Percentiles rank a stretch among this genome's conserved stretches.
phyloP scores from a whole-genome alignment of 1,140 invertebrate species.

The Uloborus diversus region DNA sequence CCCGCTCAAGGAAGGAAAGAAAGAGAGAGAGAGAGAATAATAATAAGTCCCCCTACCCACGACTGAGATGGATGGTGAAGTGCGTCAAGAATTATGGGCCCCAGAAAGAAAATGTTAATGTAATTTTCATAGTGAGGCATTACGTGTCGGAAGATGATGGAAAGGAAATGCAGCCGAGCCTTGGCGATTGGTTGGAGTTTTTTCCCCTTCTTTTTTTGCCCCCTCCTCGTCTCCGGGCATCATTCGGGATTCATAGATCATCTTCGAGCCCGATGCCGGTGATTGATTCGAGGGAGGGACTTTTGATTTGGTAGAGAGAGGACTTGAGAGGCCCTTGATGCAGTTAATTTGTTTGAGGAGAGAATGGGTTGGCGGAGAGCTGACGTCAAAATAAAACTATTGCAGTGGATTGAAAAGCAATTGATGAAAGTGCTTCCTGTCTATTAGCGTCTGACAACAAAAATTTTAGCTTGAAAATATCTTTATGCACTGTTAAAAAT shows the following conservation, averaged over 20 bases:
- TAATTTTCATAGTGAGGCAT: conserved; percentile 56
- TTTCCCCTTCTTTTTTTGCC: conserved; percentile 1
- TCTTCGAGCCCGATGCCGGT: conserved; percentile 16
- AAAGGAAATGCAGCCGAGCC: conserved; percentile 14
- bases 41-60: conserved; percentile 28
- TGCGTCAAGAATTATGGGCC: conserved; percentile 45
- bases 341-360: neutral
- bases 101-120: conserved; percentile 52
- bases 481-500: no score
- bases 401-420: no score
- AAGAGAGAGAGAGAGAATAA: conserved; percentile 9
- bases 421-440: no score
- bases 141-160: conserved; percentile 39
- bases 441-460: no score
- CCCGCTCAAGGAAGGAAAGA: neutral
- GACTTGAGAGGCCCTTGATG: neutral
- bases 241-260: conserved; percentile 42
- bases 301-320: neutral
- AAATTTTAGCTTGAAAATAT: no score
- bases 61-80: conserved; percentile 37
- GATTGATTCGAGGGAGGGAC: conserved; percentile 18
- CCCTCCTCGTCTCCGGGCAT: conserved; percentile 4
- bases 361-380: no score
- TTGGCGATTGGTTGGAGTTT: conserved; percentile 23
- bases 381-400: no score